Conservation (phyloP, 2,888 invertebrate species). For the Mythimna pallens region DNA sequence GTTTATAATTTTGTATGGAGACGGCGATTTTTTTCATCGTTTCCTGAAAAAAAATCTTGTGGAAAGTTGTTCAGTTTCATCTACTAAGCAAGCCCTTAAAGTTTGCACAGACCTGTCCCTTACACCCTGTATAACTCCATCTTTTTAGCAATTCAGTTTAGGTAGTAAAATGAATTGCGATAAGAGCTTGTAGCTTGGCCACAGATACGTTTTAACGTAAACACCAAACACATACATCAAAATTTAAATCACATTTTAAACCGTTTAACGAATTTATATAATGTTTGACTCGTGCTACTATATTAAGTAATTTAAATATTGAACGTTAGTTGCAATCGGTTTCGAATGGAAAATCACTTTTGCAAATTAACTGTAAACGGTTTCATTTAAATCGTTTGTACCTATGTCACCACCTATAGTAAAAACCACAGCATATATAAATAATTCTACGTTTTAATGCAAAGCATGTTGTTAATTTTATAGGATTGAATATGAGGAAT, state of each 20-base stretch:
- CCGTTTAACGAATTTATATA: slow-evolving; percentile 39
- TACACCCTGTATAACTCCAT: no score
- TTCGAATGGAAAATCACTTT: slow-evolving; percentile 35
- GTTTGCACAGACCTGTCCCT: no score
- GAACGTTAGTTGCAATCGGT: slow-evolving; percentile 30
- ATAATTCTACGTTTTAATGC: neutral
- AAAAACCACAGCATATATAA: neutral
- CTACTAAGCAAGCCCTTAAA: no score
- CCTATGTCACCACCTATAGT: neutral
- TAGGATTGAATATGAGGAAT: no score
- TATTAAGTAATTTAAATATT: slow-evolving; percentile 36
- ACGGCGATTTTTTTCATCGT: no score
- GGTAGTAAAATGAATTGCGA: no score
- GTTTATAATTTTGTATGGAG: no score
- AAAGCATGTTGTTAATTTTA: no score
- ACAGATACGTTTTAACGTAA: neutral
- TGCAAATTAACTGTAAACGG: slow-evolving; percentile 30
- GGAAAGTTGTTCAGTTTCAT: no score
- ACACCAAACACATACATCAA: slow-evolving; percentile 11
- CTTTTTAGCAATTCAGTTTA: no score
- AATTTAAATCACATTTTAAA: slow-evolving; percentile 36
- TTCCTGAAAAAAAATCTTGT: no score
- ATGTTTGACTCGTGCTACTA: slow-evolving; percentile 32
- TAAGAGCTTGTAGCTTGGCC: no score
- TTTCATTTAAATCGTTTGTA: slow-evolving; percentile 26